Base-by-base conservation (phyloP, 2,797 vertebrate genomes). In the Sciurus carolinensis region DNA sequence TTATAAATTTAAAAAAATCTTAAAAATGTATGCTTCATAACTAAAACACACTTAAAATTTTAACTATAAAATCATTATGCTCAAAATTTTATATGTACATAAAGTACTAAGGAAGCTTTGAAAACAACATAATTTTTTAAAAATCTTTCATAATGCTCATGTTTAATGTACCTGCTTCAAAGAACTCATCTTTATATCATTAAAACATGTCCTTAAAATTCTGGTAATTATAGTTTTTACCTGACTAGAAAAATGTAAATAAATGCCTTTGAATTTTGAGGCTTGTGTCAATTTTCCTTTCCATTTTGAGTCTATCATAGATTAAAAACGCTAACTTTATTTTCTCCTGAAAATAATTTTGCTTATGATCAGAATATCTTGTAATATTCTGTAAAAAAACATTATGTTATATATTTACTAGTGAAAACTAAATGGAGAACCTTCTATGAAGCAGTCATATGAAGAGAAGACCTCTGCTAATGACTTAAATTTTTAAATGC, bases 171-270 rank as follows among this genome's bases (percentile, higher is more conserved):
- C 44, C 59, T 62, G 22, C 62, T 62, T 92, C 71, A 92, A 79
- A 76, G 50, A 24, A 8, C 15, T 11, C n/a, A 64, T 54, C 10
- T 76, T 87, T 39, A 18, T 59, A 18, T 73, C 72, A 83, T 39
- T 69, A 42, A 88, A 87, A 24, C 0, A 69, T 76, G 4, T 64
- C 76, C 54, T 87, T 95, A 79, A 52, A 85, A 81, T 71, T 62
- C 28, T 52, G 28, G 15, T 28, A 15, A 54, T 59, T 72, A 47
- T 2, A 82, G 12, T 47, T 81, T 82, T 39, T 9, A 33, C 12
- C n/a, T 80, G 54, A 54, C 54, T 81, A 67, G 44, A 47, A 81
- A 76, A 83, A 82, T 94, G n/a, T n/a, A 82, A 57, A 75, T n/a
- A 82, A 42, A 64, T 57, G 50, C 7, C 28, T 69, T 57, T n/a